Base-by-base conservation (phyloP, 2,113 vertebrate species). In the Tenrec ecaudatus region DNA sequence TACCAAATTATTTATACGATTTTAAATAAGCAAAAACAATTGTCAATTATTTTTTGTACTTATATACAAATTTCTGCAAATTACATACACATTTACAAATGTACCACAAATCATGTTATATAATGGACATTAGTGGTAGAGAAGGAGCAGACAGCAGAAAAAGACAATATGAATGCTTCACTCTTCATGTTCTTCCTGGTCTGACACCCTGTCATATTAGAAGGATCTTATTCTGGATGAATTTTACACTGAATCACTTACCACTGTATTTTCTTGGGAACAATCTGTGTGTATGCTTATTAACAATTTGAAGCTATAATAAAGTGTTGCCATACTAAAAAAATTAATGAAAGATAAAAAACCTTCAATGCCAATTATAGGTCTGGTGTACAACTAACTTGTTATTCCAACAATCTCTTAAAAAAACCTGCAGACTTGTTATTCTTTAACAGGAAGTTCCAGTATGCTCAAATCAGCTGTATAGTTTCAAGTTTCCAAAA, bases 211-310 rank as follows among this genome's bases (percentile, higher is more conserved):
- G 76, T 93, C 92, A 90, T 94, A 10, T 80, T 58, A 82, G 69
- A 93, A 53, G 43, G 38, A 91, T 93, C 66, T 68, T 95, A 15
- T 95, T 94, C 71, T 90, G 40, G 58, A 84, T 95, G 38, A 77
- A 78, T 92, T 92, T 94, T 92, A 95, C 73, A 90, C 29, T 71
- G 73, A 89, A 96, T 94, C 86, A 90, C 22, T 96, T 92, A 82
- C 58, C 80, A 90, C 53, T 78, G 2, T 86, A 83, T 77, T 60
- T 81, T 36, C 57, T 94, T 85, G 88, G 88, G 80, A 94, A 64
- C 68, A 95, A 71, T 91, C 82, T 95, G 95, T 53, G 15, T 90
- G 73, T 92, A 68, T 77, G 9, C 68, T 71, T 66, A 90, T 92
- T 97, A 92, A 86, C 47, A 94, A 90, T 90, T 92, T 95, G 83